Evolutionary conservation across 2,797 vertebrate species (phyloP), one percentile per base, ranked within the genome.

Genomic region (Rhabdomys pumilio): DNA sequence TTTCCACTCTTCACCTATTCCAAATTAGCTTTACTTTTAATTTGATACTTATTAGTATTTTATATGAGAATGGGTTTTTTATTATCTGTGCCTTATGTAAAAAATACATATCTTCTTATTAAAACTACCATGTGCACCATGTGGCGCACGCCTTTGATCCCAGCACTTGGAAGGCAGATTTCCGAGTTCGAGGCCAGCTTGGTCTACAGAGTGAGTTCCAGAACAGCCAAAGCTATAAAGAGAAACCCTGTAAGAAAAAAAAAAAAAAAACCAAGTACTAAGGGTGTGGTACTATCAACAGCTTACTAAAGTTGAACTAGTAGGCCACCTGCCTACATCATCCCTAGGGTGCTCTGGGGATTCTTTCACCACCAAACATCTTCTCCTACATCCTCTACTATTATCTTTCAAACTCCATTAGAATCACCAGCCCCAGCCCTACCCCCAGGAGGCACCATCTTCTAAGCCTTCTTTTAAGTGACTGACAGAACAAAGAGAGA

Each of bases 401-500:
- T 47, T 14, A 29, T 34, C 67, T 53, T 63, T 47, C 79, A 82
- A 85, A 73, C 7, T 89, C 81, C 24, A 34, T 73, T 84, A 88
- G 24, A 85, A 77, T 81, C 47, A 63, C 13, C 65, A 34, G 29
- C 29, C 12, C 57, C 57, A 4, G 2, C 61, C 61, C 63, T 29
- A 14, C 29, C 63, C 26, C 63, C 4, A 29, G 79, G 88, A 88
- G 26, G 79, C 67, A 88, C 20, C 85, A 12, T 69, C 67, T 15
- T 88, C 47, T 90, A 80, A 91, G 89, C 38, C 47, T 75, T 47
- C 34, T 94, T 93, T 77, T 13, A 53, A 75, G 86, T 76, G 44
- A 94, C 90, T 90, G 85, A 91, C 12, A 65, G 29, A 81, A 92
- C 87, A 89, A 73, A 63, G 19, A 89, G 44, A 89, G 55, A 20